Evolutionary conservation across 2,797 vertebrate genomes (phyloP).

Genomic region (Chelonia mydas): DNA sequence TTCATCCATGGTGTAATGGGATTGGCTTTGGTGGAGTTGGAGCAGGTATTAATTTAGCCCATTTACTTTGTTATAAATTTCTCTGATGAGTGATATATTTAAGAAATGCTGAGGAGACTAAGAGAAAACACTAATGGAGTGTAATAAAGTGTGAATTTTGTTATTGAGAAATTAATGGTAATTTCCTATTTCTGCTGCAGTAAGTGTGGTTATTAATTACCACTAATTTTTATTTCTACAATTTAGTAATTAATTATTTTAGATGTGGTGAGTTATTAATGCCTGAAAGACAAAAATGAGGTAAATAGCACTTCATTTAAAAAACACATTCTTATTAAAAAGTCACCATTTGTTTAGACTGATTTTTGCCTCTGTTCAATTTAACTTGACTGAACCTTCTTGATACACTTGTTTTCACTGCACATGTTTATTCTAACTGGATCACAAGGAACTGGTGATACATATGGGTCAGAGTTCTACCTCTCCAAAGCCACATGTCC

Average conservation of each 20-base stretch:
- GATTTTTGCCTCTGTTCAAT: neutral
- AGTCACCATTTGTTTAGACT: neutral
- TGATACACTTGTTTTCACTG: neutral
- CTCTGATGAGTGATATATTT: slow-evolving; percentile 26
- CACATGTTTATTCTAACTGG: neutral
- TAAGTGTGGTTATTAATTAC: slow-evolving; percentile 19
- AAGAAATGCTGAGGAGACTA: neutral
- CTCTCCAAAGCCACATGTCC: neutral
- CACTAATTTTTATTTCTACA: slow-evolving; percentile 24
- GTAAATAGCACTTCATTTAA: neutral
- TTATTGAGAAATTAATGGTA: slow-evolving; percentile 15
- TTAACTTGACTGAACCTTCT: neutral
- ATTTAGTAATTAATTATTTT: neutral
- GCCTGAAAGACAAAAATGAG: slow-evolving; percentile 3
- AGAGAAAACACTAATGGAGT: slow-evolving; percentile 38
- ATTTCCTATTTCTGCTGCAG: slow-evolving; percentile 17
- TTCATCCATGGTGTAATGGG: slow-evolving; percentile 27
- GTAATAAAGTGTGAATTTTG: slow-evolving; percentile 29
- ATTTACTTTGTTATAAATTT: slow-evolving; percentile 42
- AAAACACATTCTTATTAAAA: neutral
- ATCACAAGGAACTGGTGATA: neutral
- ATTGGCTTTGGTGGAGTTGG: slow-evolving; percentile 27
- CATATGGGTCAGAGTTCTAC: neutral
- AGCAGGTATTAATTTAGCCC: slow-evolving; percentile 53
- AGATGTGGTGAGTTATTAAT: neutral